These are phyloP conservation scores for Heterochromis multidens DNA, from an alignment of 2,113 vertebrate species.

Conservation along the genomic window DNA sequence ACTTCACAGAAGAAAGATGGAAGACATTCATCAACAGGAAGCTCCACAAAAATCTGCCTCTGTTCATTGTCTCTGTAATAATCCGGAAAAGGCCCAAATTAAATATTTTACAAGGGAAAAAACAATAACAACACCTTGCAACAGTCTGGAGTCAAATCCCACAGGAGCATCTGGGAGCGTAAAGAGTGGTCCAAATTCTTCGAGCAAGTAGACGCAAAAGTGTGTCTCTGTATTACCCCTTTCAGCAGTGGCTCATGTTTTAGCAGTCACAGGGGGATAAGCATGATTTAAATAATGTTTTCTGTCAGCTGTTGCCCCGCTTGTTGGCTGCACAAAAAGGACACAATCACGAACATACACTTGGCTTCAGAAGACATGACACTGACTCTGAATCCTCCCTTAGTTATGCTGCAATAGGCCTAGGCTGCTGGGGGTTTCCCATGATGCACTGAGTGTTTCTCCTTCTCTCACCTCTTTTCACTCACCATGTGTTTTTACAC, in stretches of 20 bases:
- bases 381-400: too few relatives aligned
- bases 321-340: conserved; percentile 22
- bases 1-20: conserved; percentile 12
- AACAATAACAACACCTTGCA: conserved; percentile 49
- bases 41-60: not conserved
- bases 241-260: conserved; percentile 27
- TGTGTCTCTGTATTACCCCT: not conserved
- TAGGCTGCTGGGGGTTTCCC: too few relatives aligned
- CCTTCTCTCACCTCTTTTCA: too few relatives aligned
- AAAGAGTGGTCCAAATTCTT: conserved; percentile 22
- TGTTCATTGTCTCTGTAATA: conserved; percentile 15
- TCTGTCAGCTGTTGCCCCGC: conserved; percentile 40
- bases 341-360: not conserved
- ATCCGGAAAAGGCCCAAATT: conserved; percentile 15
- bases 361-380: not conserved
- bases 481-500: too few relatives aligned
- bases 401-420: too few relatives aligned
- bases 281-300: conserved; percentile 54
- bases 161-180: not conserved
- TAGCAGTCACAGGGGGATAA: conserved; percentile 37
- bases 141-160: conserved; percentile 28
- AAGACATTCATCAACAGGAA: conserved; percentile 12
- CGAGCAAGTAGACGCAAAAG: not conserved
- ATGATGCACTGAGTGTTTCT: too few relatives aligned
- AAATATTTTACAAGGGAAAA: conserved; percentile 41